Conservation (phyloP, 2,888 invertebrate species). For the Phorcus lineatus region DNA sequence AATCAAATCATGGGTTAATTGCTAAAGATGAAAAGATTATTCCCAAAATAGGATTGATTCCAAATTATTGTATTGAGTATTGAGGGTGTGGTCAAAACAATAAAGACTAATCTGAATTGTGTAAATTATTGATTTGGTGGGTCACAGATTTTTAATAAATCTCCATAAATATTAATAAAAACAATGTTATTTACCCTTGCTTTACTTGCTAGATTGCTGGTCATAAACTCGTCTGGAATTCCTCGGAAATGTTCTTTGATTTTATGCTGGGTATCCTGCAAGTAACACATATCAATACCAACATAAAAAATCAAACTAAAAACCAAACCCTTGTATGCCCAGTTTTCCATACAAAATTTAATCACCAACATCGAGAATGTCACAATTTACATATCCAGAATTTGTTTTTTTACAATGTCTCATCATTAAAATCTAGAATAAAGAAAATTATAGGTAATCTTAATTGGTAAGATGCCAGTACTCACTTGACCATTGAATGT, state of each 20-base stretch:
- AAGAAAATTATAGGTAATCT: not conserved
- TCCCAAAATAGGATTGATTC: no score
- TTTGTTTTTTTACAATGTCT: not conserved
- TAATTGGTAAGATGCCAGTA: constrained; percentile 31
- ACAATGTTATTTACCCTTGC: constrained; percentile 67
- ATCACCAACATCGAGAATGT: no score
- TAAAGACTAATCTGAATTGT: no score
- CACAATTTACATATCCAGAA: not conserved
- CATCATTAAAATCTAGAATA: not conserved
- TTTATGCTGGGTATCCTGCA: constrained; percentile 75
- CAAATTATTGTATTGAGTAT: no score
- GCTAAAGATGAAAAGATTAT: no score
- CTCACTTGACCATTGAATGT: constrained; percentile 75
- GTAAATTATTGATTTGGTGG: no score
- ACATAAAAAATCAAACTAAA: no score
- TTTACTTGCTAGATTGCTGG: constrained; percentile 72
- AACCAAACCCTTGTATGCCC: no score
- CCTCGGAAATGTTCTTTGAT: constrained; percentile 74
- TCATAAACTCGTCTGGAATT: constrained; percentile 76
- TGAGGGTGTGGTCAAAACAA: no score
- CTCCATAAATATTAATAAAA: not conserved
- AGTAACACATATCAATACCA: constrained; percentile 16
- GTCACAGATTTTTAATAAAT: not conserved
- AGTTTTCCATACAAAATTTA: no score
- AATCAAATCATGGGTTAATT: no score